Conservation (phyloP, 2,888 invertebrate species). For the Sycophila texana region DNA sequence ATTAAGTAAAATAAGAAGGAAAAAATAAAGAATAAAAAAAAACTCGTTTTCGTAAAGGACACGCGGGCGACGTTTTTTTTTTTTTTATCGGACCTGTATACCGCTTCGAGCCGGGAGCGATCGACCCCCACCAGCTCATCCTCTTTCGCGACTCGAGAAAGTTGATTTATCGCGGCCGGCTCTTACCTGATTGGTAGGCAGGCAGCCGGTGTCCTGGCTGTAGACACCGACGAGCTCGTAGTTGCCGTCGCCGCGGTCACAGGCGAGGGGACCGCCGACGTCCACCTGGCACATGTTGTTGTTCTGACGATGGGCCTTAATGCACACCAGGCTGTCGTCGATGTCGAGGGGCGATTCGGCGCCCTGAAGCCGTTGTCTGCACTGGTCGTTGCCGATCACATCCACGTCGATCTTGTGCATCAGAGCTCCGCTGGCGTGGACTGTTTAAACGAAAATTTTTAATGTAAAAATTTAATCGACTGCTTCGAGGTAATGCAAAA, state of each 20-base stretch:
- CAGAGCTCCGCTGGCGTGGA: conserved; percentile 84
- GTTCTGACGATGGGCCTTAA: conserved; percentile 79
- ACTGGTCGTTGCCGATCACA: conserved; percentile 80
- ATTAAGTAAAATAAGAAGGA: no score
- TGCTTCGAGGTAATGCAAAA: no score
- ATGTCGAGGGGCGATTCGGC: conserved; percentile 79
- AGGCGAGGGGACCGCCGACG: conserved; percentile 88
- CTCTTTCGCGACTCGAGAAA: conserved; percentile 27
- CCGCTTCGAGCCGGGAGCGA: no score
- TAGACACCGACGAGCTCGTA: conserved; percentile 86
- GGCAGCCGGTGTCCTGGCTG: conserved; percentile 85
- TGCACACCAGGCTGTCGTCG: conserved; percentile 84
- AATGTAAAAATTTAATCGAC: no score
- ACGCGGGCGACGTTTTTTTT: no score
- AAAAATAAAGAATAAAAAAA: no score
- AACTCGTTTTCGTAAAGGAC: no score
- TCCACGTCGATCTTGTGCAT: conserved; percentile 86
- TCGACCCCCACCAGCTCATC: neutral
- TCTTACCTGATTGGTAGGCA: conserved; percentile 72
- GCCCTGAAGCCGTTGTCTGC: conserved; percentile 79
- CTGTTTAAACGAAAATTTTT: conserved; percentile 74
- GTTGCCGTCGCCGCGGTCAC: conserved; percentile 82
- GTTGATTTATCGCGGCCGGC: conserved; percentile 28
- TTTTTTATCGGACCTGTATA: no score
- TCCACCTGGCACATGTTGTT: conserved; percentile 89